Conservation (phyloP, 1,140 invertebrate species). For the Antheraea mylitta region DNA sequence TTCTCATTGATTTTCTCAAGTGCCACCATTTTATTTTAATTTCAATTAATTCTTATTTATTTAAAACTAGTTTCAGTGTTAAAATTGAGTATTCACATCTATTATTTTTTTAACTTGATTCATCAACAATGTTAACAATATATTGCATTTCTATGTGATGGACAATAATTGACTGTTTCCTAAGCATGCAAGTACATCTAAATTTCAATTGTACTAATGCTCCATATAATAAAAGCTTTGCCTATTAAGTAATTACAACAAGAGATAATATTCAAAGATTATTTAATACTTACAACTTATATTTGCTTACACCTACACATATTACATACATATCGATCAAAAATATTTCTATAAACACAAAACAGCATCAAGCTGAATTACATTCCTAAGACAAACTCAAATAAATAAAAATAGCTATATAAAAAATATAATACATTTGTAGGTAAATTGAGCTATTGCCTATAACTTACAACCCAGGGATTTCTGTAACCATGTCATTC, state of each 20-base stretch:
- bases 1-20: not conserved
- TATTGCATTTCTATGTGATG: slow-evolving; percentile 15
- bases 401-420: slow-evolving; percentile 58
- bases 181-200: slow-evolving; percentile 27
- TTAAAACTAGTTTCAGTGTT: not conserved
- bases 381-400: slow-evolving; percentile 56
- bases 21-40: not conserved
- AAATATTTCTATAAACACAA: slow-evolving; percentile 55
- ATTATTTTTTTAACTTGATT: no score
- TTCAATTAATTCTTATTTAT: not conserved
- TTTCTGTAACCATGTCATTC: slow-evolving; percentile 69
- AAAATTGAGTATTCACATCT: no score
- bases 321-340: slow-evolving; percentile 37
- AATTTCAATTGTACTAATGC: slow-evolving; percentile 27
- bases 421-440: slow-evolving; percentile 60
- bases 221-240: slow-evolving; percentile 21
- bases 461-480: slow-evolving; percentile 73
- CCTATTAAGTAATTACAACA: slow-evolving; percentile 28
- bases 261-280: slow-evolving; percentile 30
- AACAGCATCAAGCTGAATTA: slow-evolving; percentile 70
- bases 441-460: slow-evolving; percentile 71
- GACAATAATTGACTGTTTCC: slow-evolving; percentile 29
- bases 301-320: slow-evolving; percentile 42
- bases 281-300: slow-evolving; percentile 45
- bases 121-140: not conserved